Percentiles rank a stretch among this genome's conserved stretches.
Evolutionary conservation across 2,113 vertebrate genomes (phyloP).

Genomic region (Mungos mungo): DNA sequence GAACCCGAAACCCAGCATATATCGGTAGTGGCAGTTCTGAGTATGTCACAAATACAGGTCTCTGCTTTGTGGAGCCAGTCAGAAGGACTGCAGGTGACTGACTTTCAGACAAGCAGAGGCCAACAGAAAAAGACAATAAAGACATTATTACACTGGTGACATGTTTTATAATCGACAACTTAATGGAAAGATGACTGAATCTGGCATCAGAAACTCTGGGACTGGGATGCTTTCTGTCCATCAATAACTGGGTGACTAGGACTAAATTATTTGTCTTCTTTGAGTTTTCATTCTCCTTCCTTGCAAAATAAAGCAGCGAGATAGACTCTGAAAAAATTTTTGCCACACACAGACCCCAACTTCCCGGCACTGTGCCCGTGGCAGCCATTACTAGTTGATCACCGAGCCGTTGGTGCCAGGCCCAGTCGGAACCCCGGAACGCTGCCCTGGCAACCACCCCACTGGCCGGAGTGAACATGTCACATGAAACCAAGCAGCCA

Average conservation of each 20-base stretch:
- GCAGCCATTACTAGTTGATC: not conserved
- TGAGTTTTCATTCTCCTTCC: not conserved
- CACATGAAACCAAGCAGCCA: not conserved
- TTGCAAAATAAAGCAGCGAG: not conserved
- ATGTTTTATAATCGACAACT: not conserved
- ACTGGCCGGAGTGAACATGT: not conserved
- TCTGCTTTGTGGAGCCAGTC: not conserved
- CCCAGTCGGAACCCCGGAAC: not conserved
- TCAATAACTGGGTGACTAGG: not conserved
- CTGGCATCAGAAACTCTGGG: not conserved
- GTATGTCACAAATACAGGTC: not conserved
- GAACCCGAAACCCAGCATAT: not conserved
- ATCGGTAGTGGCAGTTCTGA: not conserved
- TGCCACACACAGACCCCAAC: accelerated
- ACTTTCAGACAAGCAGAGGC: not conserved
- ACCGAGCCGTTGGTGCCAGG: not conserved
- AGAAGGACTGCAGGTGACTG: not conserved
- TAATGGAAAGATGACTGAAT: not conserved
- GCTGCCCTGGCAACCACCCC: not conserved
- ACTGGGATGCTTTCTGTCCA: not conserved
- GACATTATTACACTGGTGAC: not conserved
- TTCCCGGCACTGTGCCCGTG: not conserved
- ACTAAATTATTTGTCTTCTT: not conserved
- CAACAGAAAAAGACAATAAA: conserved; percentile 5
- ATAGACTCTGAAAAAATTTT: not conserved